Evolutionary conservation across 2,888 invertebrate genomes (phyloP), one percentile per base, ranked within the genome.

Genomic region (Folsomia manolachei): DNA sequence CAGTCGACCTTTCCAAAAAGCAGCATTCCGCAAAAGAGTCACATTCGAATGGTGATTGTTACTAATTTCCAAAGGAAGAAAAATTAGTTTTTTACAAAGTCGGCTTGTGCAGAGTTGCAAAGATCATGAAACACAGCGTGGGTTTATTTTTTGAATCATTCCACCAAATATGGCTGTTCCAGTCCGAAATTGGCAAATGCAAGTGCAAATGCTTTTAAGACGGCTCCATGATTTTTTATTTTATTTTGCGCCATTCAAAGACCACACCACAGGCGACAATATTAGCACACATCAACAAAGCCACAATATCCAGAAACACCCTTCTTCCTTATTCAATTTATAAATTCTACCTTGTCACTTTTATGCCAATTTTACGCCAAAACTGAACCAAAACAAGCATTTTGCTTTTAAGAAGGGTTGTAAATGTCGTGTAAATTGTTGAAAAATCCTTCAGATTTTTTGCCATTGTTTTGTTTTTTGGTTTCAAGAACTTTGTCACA

Each of bases 281-380:
- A 39, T 39, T 4, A 4, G 39, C 14, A 14, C 39, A 39, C 39
- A n/a, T n/a, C n/a, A 39, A 39, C 39, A 39, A 4, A 39, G 39
- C 39, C 14, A 14, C 7, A 4, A 39, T 39, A 39, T 39, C 7
- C 39, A 14, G 4, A 14, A 4, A 39, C 39, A n/a, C n/a, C n/a
- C n/a, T n/a, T n/a, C n/a, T n/a, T n/a, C n/a, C n/a, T n/a, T n/a
- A n/a, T n/a, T n/a, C 7, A 56, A 21, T 14, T 56, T 7, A 56
- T 56, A 56, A 56, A 56, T 21, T 56, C 56, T 74, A 75, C 75
- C 75, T 75, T 70, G 70, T 75, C 68, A 75, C 61, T 18, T 61
- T 70, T 14, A 68, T 25, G 2, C 69, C 24, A 64, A 72, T 24
- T 62, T 68, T 26, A 63, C 70, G 62, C 60, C 68, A 70, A 39